Conservation (phyloP, 2,888 invertebrate species). For the Podabrus alpinus region DNA sequence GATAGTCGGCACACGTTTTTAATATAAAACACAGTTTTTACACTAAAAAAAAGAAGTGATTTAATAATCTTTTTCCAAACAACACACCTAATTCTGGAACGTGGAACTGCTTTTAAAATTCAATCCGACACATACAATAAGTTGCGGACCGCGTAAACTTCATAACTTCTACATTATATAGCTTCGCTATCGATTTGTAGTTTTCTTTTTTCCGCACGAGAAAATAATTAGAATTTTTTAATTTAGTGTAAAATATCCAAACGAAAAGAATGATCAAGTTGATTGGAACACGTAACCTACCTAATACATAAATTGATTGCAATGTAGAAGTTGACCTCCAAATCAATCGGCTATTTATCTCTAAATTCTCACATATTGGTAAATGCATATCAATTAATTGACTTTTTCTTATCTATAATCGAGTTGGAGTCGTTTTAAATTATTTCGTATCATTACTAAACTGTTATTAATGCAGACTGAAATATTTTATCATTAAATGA, state of each 20-base stretch:
- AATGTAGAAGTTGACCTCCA: conserved; percentile 14
- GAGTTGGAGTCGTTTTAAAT: conserved; percentile 8
- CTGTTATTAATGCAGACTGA: background rate
- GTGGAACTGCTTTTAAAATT: too few species aligned
- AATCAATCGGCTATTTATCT: conserved; percentile 9
- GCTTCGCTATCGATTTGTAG: too few species aligned
- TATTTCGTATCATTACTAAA: background rate
- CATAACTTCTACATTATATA: too few species aligned
- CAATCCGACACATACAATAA: too few species aligned
- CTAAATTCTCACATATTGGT: conserved; percentile 5
- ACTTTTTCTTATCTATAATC: conserved; percentile 10
- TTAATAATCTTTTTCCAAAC: too few species aligned
- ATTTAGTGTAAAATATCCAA: background rate
- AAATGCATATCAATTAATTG: conserved; percentile 17
- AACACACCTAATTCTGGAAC: too few species aligned
- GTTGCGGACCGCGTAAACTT: too few species aligned
- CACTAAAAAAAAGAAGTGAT: too few species aligned
- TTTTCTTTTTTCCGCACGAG: too few species aligned
- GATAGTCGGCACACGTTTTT: background rate
- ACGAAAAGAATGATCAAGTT: background rate
- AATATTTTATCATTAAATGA: background rate
- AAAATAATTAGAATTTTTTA: too few species aligned
- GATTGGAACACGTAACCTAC: background rate
- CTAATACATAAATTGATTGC: conserved; percentile 12
- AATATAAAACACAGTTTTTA: too few species aligned